Conservation (phyloP, 2,797 vertebrate species). For the Scolopax rusticola region DNA sequence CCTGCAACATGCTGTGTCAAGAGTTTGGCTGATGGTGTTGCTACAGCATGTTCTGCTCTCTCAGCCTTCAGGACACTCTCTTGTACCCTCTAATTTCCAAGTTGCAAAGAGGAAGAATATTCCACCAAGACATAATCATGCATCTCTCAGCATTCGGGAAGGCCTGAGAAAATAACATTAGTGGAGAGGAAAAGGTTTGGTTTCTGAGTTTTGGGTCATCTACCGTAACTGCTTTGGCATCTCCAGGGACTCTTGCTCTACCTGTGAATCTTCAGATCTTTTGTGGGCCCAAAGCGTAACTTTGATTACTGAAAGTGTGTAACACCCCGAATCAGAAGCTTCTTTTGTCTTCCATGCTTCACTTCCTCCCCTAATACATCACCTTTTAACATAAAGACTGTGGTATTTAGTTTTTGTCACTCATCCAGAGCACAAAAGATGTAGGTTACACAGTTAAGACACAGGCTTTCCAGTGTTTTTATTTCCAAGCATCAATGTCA, state of each 20-base stretch:
- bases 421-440: conserved; percentile 18
- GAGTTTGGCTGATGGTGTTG: neutral
- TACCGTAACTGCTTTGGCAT: neutral
- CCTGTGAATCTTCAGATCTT: neutral
- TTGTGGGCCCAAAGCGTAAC: neutral
- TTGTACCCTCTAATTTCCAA: neutral
- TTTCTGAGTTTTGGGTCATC: neutral
- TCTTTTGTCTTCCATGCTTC: conserved; percentile 6
- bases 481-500: conserved; percentile 37
- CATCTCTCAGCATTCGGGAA: neutral
- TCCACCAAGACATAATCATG: neutral
- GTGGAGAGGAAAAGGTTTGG: neutral
- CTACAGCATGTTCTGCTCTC: neutral
- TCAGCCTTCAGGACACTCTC: neutral
- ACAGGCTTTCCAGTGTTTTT: conserved; percentile 12
- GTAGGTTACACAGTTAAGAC: neutral
- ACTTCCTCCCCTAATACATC: conserved; percentile 2
- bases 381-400: neutral
- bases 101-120: neutral
- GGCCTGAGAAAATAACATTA: neutral
- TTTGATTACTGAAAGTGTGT: neutral
- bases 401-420: conserved; percentile 7
- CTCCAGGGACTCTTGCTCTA: neutral
- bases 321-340: conserved; percentile 17
- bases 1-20: neutral